A percentile compares a stretch with the other conserved stretches of the same genome.
phyloP scores from a whole-genome alignment of 2,113 vertebrate species.

The Aphyosemion australe region DNA sequence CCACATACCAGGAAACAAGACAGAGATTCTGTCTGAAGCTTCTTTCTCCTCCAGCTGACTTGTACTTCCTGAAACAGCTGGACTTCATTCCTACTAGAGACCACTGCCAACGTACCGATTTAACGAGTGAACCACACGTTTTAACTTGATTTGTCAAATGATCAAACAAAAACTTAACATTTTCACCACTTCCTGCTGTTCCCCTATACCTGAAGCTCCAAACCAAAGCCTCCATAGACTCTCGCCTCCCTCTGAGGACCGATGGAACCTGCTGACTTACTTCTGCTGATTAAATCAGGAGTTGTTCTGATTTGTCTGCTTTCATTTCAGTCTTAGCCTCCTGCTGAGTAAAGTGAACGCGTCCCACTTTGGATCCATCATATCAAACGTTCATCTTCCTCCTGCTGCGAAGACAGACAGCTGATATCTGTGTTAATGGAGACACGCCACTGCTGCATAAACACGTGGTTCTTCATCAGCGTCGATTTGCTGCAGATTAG shows the following conservation, averaged over 20 bases:
- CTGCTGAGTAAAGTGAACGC: neutral
- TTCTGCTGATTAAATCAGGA: neutral
- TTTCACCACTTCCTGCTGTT: too few species aligned
- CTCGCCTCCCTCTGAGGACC: too few species aligned
- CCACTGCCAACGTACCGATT: too few species aligned
- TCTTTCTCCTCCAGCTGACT: too few species aligned
- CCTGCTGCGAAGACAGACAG: neutral
- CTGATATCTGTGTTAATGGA: neutral
- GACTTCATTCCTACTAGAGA: too few species aligned
- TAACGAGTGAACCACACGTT: too few species aligned
- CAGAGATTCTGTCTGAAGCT: too few species aligned
- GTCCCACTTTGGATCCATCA: neutral
- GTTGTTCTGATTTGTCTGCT: neutral
- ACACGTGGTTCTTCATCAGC: neutral
- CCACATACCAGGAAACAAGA: too few species aligned
- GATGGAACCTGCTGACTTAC: neutral
- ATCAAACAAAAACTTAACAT: neutral
- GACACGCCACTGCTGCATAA: neutral
- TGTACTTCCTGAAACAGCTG: too few species aligned
- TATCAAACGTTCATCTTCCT: neutral
- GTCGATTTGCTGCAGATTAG: neutral
- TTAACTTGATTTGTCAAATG: neutral
- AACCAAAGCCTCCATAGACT: too few species aligned
- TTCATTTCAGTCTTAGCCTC: neutral
- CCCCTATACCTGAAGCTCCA: too few species aligned